phyloP scores from a whole-genome alignment of 2,113 vertebrate species.

The Paramormyrops kingsleyae region DNA sequence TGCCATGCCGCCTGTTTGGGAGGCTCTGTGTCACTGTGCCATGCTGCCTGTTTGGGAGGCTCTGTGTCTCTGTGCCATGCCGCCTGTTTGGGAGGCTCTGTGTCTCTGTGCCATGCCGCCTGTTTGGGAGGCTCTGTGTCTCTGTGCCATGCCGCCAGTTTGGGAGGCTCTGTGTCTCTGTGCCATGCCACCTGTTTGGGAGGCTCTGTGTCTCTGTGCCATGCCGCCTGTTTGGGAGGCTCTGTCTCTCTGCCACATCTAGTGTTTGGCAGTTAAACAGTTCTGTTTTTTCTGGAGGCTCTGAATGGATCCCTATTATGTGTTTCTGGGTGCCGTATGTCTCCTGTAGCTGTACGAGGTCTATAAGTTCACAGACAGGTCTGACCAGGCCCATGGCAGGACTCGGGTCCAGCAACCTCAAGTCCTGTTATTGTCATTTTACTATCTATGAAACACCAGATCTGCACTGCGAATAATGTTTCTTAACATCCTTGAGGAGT shows the following conservation, averaged over 20 bases:
- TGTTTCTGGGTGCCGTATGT: slow-evolving; percentile 22
- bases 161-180: too few species aligned
- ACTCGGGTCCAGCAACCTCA: slow-evolving; percentile 26
- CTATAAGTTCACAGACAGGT: slow-evolving; percentile 31
- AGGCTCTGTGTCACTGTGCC: too few species aligned
- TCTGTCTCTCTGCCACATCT: not conserved
- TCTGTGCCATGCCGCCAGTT: too few species aligned
- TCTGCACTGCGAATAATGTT: slow-evolving; percentile 27
- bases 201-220: slow-evolving; percentile 21
- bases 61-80: not conserved
- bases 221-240: slow-evolving; percentile 30
- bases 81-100: not conserved
- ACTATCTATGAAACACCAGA: slow-evolving; percentile 27
- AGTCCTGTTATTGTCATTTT: slow-evolving; percentile 34
- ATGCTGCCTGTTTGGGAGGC: too few species aligned
- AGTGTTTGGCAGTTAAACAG: not conserved
- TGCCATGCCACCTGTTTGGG: slow-evolving; percentile 26
- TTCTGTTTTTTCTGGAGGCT: not conserved
- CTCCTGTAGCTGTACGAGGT: slow-evolving; percentile 28
- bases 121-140: not conserved
- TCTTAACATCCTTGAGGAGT: slow-evolving; percentile 32
- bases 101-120: not conserved
- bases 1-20: not conserved
- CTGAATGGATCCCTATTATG: slow-evolving; percentile 23
- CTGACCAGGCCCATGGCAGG: slow-evolving; percentile 26